Evolutionary conservation across 2,797 vertebrate genomes (phyloP).

Genomic region (Crocodylus rhombifer): DNA sequence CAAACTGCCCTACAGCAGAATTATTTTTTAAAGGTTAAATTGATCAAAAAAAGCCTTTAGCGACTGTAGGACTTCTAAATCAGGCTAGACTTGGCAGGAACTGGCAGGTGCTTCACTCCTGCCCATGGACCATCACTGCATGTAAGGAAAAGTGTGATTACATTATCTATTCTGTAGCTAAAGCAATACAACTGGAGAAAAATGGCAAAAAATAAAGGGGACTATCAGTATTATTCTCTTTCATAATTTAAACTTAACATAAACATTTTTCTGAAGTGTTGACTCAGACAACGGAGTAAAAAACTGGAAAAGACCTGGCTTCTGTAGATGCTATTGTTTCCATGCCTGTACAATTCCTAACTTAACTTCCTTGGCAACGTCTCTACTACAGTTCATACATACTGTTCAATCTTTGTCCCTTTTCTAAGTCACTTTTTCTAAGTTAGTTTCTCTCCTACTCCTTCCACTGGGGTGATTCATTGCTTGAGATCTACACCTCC

Average conservation of each 20-base stretch:
- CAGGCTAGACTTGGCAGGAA: not conserved
- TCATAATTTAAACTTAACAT: not conserved
- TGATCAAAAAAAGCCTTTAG: not conserved
- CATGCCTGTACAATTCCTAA: constrained; percentile 6
- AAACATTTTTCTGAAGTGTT: not conserved
- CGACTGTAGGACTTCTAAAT: not conserved
- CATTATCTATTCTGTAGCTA: rapidly evolving
- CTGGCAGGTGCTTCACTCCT: not conserved
- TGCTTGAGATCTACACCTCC: not conserved
- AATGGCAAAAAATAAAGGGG: not conserved
- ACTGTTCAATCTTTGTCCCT: not conserved
- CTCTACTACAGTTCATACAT: constrained; percentile 23
- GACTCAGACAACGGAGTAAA: not conserved
- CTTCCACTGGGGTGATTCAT: constrained; percentile 16
- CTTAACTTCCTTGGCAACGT: constrained; percentile 40
- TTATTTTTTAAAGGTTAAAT: not conserved
- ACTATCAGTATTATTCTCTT: not conserved
- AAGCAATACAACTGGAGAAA: rapidly evolving
- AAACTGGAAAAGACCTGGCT: not conserved
- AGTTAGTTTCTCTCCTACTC: constrained; percentile 1
- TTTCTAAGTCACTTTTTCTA: not conserved
- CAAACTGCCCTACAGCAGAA: not conserved
- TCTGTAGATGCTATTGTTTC: not conserved
- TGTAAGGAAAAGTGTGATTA: rapidly evolving
- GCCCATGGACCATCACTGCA: rapidly evolving